Base-by-base conservation (phyloP, 2,797 vertebrate genomes). In the Cyclopterus lumpus region DNA sequence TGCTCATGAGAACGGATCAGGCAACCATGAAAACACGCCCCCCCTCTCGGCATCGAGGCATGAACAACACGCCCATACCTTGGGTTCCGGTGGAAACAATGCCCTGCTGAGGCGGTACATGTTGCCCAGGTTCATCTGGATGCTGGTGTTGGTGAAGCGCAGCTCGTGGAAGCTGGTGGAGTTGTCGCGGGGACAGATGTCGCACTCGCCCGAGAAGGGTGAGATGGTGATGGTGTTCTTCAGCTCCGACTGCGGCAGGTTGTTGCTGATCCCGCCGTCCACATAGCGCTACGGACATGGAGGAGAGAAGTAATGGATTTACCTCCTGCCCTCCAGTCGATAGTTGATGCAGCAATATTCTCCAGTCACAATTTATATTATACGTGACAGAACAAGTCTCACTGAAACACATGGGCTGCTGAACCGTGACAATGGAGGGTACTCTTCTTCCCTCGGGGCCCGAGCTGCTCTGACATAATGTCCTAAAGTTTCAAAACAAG, bases 191-290 rank as follows among this genome's bases (percentile, higher is more conserved):
- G 97, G 97, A 53, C 98, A 97, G 93, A 99, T 98, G 91, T 99
- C 98, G 0, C 91, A 94, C 85, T 99, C 97, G 8, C 97, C 98
- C 0, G 95, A 96, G 3, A 97, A 99, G 1, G 98, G 97, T 0
- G 96, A 98, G 82, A 99, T 88, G 0, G 95, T 96, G 92, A 99
- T 97, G 79, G 97, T 99, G 76, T 95, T 96, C 79, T 94, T 97
- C 75, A 92, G 77, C 48, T 96, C 96, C 0, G 93, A 91, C 75
- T 92, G 93, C 0, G 98, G 97, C 1, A 97, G 20, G 66, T 95
- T 97, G 88, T 99, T 90, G 16, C 93, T 98, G 62, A 94, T 91
- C 0, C 96, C 97, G 5, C 98, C 98, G 0, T 99, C 98, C 32
- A 99, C 88, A 0, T 99, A 99, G 0, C 97, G 95, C 97, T 99